Base-by-base conservation (phyloP, 2,888 invertebrate species). In the Melieria picta region DNA sequence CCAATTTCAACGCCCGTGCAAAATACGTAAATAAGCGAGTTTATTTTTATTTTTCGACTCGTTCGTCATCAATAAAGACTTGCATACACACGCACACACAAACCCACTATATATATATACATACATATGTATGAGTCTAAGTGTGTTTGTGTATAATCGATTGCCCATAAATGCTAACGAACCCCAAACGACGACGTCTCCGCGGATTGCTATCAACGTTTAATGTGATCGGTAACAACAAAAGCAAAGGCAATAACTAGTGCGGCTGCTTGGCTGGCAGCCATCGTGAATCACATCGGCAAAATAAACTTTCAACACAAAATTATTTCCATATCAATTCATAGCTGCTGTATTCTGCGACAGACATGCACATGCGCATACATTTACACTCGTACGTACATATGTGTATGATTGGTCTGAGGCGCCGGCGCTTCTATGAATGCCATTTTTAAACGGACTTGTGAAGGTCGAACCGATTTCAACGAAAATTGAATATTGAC, bases 391-490 rank as follows among this genome's bases (percentile, higher is more conserved):
- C 30, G 30, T 30, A 3, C 30, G 30, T 30, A 30, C 30, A 30
- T 30, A 60, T 47, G 60, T 60, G 48, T 60, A 67, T 67, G 30
- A 30, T 30, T 7, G 9, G 30, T 60, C 4, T 43, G 4, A 55
- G 69, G 69, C 69, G 69, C 69, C 69, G 62, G 69, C 67, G 48
- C 50, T 67, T 58, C 13, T 55, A 55, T 56, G 65, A 43, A 45
- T 57, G 57, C 56, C 57, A 42, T 46, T 57, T 66, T 57, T 43
- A 16, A 48, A 52, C 16, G 7, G n/a, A 4, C 47, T 55, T n/a
- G 7, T 4, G 43, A 56, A 65, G 43, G 65, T 65, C 65, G 10
- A 46, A n/a, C 50, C 30, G 30, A 30, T 30, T 30, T 30, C 2
- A 30, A 3, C 30, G 30, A 30, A 30, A 30, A 30, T 30, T 30